Percentiles rank a stretch among this genome's conserved stretches.
Evolutionary conservation across 2,797 vertebrate genomes (phyloP).

Genomic region (Gallinago nigripennis): DNA sequence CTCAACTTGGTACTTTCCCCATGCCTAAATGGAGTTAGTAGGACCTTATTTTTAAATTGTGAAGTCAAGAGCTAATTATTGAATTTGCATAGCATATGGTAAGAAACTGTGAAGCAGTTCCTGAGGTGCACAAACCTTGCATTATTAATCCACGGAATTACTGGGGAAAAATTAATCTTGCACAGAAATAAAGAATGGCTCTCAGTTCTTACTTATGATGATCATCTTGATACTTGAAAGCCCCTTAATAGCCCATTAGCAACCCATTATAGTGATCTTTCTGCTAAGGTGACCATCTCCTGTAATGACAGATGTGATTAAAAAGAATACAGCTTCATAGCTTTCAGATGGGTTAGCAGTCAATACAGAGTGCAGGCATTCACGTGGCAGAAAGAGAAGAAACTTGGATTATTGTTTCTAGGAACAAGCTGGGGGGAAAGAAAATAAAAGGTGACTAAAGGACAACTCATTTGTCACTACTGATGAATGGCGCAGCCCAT

Average conservation of each 20-base stretch:
- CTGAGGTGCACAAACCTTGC: constrained; percentile 55
- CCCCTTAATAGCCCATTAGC: constrained; percentile 34
- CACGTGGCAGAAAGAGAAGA: neutral
- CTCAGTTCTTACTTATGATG: constrained; percentile 18
- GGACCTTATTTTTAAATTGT: constrained; percentile 15
- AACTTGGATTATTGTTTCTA: neutral
- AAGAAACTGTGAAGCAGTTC: constrained; percentile 27
- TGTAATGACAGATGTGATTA: constrained; percentile 9
- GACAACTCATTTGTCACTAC: neutral
- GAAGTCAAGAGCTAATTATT: constrained; percentile 33
- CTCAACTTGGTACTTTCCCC: neutral
- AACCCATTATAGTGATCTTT: neutral
- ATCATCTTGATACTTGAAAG: constrained; percentile 30
- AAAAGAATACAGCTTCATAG: neutral
- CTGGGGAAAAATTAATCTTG: constrained; percentile 45
- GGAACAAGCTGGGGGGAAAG: neutral
- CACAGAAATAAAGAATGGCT: constrained; percentile 13
- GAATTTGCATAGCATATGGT: constrained; percentile 52
- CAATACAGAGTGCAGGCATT: neutral
- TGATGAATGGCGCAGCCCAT: neutral
- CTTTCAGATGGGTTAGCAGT: neutral
- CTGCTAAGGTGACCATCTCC: constrained; percentile 36
- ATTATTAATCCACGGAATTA: constrained; percentile 46
- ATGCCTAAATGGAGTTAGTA: neutral
- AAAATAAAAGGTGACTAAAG: neutral